Conservation (phyloP, 2,113 vertebrate species). For the Burhinus bistriatus region DNA sequence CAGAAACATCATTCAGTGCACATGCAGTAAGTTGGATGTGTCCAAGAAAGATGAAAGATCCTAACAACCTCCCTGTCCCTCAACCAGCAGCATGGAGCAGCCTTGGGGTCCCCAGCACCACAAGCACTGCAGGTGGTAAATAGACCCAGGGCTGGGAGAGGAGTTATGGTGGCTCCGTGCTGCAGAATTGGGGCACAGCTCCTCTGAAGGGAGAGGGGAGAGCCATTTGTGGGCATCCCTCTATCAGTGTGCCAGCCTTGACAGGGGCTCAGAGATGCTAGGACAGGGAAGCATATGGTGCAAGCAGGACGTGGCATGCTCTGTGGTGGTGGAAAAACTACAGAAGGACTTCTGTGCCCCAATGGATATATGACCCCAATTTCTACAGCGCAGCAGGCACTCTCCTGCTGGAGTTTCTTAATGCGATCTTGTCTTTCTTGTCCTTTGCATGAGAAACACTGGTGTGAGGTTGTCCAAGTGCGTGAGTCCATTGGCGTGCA, state of each 20-base stretch:
- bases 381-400: neutral
- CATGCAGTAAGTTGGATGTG: neutral
- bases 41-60: neutral
- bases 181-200: neutral
- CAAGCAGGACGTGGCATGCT: neutral
- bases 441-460: neutral
- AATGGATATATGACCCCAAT: neutral
- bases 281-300: neutral
- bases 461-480: neutral
- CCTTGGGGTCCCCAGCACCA: neutral
- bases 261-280: neutral
- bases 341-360: neutral
- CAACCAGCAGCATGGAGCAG: neutral
- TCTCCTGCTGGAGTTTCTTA: neutral
- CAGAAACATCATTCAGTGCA: neutral
- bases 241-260: neutral
- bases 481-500: neutral
- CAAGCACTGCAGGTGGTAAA: neutral
- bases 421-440: neutral
- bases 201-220: neutral
- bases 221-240: neutral
- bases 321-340: neutral
- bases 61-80: neutral
- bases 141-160: neutral
- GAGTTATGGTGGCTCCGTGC: neutral